These are phyloP conservation scores for Thalassarche chlororhynchos DNA, from an alignment of 2,113 vertebrate genomes.

Conservation along the genomic window DNA sequence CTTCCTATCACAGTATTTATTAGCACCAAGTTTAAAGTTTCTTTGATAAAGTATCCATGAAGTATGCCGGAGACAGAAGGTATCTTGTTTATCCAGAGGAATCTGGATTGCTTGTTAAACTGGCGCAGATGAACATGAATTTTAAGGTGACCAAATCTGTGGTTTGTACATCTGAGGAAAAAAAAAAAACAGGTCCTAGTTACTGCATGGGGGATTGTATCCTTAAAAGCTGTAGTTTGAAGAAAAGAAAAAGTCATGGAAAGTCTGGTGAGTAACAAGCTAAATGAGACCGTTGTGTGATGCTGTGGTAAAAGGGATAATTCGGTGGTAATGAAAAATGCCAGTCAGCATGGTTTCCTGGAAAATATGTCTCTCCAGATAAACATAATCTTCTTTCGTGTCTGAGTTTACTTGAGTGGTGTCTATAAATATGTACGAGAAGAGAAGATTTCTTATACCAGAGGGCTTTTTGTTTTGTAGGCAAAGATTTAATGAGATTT, in stretches of 20 bases:
- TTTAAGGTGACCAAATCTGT: neutral
- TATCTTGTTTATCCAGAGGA: neutral
- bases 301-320: neutral
- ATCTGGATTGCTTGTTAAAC: neutral
- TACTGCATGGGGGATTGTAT: neutral
- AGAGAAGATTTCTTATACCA: constrained; percentile 6
- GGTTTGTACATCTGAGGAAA: neutral
- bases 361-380: constrained; percentile 37
- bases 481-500: constrained; percentile 5
- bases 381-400: constrained; percentile 28
- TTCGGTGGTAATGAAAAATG: neutral
- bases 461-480: neutral
- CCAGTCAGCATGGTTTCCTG: constrained; percentile 26
- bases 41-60: neutral
- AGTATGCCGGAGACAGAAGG: neutral
- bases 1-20: neutral
- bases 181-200: neutral
- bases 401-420: constrained; percentile 16
- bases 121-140: neutral
- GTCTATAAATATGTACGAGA: constrained; percentile 20
- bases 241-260: neutral
- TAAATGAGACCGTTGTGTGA: constrained; percentile 3
- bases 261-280: constrained; percentile 4
- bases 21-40: neutral
- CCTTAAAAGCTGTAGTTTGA: neutral